Evolutionary conservation across 2,797 vertebrate species (phyloP), one percentile per base, ranked within the genome.

Genomic region (Danio choprae): DNA sequence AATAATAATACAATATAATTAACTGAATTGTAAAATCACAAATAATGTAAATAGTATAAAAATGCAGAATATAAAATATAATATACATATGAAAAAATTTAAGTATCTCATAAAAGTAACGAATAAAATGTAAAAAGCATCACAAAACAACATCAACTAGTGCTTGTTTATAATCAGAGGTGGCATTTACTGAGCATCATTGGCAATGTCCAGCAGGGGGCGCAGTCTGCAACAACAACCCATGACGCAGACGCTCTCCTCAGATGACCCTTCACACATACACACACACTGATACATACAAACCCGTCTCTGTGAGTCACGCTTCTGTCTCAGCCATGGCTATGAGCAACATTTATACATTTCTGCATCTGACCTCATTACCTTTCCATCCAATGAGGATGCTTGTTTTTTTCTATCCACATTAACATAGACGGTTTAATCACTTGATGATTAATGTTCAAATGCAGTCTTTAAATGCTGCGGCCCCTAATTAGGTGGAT

Each of bases 201-300:
- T 6, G 8, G 4, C 58, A 73, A 48, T 40, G 1, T 64, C 90
- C 94, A 94, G 92, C 89, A 94, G 94, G 92, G 91, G 93, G 94
- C 85, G 93, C 78, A 74, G 85, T 92, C 84, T 62, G 55, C 73
- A 69, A 79, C 68, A 77, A 64, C 16, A 71, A 73, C 53, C 46
- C 68, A 20, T 75, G 44, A 63, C 59, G 44, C 58, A 63, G 58
- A 43, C 15, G 20, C 7, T 53, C 51, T 64, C 59, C 73, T 63
- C 59, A 75, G 46, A 81, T 83, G 75, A 87, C 86, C 82, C 79
- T 43, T 29, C 29, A 29, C 29, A 29, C 29, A n/a, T n/a, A n/a
- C n/a, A 29, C 29, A 29, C 29, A 29, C 29, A 29, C 29, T n/a
- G n/a, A 74, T 74, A 86, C 74, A 79, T 68, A 67, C 64, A 76